A percentile compares a stretch with the other conserved stretches of the same genome.
Conservation (phyloP, 2,797 vertebrate genomes). For the Paratrypauchen microcephalus region DNA sequence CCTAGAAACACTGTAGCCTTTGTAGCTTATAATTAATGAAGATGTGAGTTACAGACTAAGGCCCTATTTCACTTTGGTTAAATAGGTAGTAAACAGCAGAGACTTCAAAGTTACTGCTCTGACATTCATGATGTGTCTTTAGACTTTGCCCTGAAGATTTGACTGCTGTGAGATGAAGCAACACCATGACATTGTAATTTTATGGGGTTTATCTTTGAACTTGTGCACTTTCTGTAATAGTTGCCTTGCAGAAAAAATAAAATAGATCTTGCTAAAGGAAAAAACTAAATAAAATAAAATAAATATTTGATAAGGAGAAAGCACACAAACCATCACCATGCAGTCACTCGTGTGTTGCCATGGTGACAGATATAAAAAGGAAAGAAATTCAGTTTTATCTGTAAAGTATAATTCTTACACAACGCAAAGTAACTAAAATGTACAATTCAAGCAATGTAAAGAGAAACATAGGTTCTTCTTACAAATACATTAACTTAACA, state of each 20-base stretch:
- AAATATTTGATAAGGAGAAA: slow-evolving; percentile 4
- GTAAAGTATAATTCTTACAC: background rate
- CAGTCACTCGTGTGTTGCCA: background rate
- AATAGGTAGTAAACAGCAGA: slow-evolving; percentile 33
- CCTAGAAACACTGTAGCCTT: slow-evolving; percentile 26
- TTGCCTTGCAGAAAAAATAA: slow-evolving; percentile 1
- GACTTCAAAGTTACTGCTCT: slow-evolving; percentile 7
- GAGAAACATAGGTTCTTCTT: too few species aligned
- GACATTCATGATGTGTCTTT: slow-evolving; percentile 1
- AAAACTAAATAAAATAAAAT: slow-evolving; percentile 11
- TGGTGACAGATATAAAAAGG: background rate
- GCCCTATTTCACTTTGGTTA: slow-evolving; percentile 56
- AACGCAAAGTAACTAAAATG: background rate
- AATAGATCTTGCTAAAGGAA: background rate
- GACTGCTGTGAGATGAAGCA: background rate
- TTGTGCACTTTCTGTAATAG: slow-evolving; percentile 4
- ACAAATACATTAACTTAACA: background rate
- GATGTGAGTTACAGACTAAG: slow-evolving; percentile 27
- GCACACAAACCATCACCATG: slow-evolving; percentile 23
- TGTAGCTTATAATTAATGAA: slow-evolving; percentile 33
- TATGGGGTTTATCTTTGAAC: background rate
- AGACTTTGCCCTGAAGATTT: slow-evolving; percentile 7
- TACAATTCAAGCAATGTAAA: background rate
- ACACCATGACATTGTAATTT: slow-evolving; percentile 3
- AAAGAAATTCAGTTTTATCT: background rate